Conservation (phyloP, 1,140 invertebrate genomes). For the Tetragnatha versicolor region DNA sequence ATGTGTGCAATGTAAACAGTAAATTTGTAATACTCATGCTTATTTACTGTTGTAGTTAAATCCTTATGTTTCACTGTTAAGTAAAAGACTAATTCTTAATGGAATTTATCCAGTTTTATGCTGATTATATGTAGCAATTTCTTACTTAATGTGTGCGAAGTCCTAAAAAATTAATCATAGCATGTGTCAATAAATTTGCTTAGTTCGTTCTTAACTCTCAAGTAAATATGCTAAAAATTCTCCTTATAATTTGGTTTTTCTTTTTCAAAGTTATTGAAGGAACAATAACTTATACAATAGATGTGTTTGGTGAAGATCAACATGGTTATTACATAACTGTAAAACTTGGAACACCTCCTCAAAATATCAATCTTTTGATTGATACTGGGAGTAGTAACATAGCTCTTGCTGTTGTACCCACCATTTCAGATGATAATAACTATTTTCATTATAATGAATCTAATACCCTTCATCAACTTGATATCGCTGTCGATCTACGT, state of each 20-base stretch:
- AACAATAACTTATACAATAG: background rate
- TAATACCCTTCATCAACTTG: conserved; percentile 59
- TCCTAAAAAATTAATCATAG: background rate
- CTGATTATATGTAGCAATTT: background rate
- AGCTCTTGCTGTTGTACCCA: conserved; percentile 63
- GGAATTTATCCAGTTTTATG: background rate
- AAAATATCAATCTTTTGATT: conserved; percentile 66
- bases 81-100: too few species aligned
- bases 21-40: too few species aligned
- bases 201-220: too few species aligned
- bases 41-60: too few species aligned
- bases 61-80: too few species aligned
- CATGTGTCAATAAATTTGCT: too few species aligned
- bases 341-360: conserved; percentile 64
- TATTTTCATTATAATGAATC: conserved; percentile 61
- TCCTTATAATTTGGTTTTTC: background rate
- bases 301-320: conserved; percentile 62
- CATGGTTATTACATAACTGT: conserved; percentile 65
- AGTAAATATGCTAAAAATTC: background rate
- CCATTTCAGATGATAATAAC: conserved; percentile 60
- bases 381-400: conserved; percentile 68
- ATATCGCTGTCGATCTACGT: conserved; percentile 59
- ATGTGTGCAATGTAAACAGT: too few species aligned
- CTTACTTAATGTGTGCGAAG: background rate
- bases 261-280: background rate